Percentiles rank a stretch among this genome's conserved stretches.
phyloP scores from a whole-genome alignment of 2,113 vertebrate genomes.

The Copsychus sechellarum region DNA sequence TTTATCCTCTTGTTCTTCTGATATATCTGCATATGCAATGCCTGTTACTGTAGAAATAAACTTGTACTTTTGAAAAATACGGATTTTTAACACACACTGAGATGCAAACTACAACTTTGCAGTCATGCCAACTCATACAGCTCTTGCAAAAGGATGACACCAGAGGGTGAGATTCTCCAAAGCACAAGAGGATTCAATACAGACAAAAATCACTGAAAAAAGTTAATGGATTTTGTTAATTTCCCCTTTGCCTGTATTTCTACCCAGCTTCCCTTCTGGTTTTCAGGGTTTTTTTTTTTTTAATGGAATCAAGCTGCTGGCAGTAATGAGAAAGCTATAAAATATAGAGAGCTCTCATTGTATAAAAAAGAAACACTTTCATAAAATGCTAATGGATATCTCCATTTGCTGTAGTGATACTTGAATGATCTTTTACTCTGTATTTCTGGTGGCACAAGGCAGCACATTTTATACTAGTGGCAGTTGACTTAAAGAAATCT shows the following conservation, averaged over 20 bases:
- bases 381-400: slow-evolving; percentile 1
- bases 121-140: background rate
- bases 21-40: background rate
- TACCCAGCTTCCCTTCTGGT: background rate
- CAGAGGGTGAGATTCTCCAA: background rate
- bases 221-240: slow-evolving; percentile 35
- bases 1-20: background rate
- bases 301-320: background rate
- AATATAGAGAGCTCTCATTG: background rate
- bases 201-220: background rate
- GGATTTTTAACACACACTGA: background rate
- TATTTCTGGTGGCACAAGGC: background rate
- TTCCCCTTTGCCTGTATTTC: background rate
- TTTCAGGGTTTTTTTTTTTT: background rate
- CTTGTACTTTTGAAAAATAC: background rate
- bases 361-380: background rate
- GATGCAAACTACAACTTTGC: background rate
- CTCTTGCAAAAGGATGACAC: background rate
- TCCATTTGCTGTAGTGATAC: background rate
- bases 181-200: background rate
- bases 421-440: background rate
- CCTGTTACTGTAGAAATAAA: background rate
- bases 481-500: background rate
- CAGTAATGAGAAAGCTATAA: background rate
- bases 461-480: background rate